These are phyloP conservation scores for Mellivora capensis DNA, from an alignment of 2,113 vertebrate genomes.

Conservation along the genomic window DNA sequence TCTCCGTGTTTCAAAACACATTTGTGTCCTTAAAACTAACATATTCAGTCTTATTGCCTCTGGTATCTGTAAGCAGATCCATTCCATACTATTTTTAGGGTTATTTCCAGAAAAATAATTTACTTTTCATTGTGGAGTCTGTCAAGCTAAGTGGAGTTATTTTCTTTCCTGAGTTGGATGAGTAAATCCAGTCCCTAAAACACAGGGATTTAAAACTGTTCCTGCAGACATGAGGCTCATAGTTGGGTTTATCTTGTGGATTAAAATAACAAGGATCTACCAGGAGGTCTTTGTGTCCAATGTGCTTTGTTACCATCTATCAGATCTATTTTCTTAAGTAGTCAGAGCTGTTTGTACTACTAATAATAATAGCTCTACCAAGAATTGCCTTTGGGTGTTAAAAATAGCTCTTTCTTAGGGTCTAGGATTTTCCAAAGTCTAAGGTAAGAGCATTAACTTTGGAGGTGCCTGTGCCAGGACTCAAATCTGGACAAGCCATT, in stretches of 20 bases:
- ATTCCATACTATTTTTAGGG: constrained; percentile 61
- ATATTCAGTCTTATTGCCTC: constrained; percentile 12
- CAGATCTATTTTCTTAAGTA: neutral
- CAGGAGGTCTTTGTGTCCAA: neutral
- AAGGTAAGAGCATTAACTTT: neutral
- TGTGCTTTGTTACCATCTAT: neutral
- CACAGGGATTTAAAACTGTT: constrained; percentile 13
- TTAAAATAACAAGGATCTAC: constrained; percentile 17
- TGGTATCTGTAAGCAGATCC: constrained; percentile 46
- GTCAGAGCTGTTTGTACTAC: neutral
- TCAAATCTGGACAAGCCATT: neutral
- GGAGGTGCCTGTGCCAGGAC: neutral
- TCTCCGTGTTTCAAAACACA: constrained; percentile 55
- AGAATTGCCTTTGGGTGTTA: neutral
- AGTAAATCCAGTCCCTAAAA: constrained; percentile 43
- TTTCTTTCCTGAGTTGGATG: neutral
- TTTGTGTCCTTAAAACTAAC: constrained; percentile 51
- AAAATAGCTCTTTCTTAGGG: neutral
- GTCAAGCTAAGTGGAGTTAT: constrained; percentile 56
- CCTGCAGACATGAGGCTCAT: neutral
- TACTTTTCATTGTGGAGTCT: constrained; percentile 59
- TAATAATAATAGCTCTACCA: neutral
- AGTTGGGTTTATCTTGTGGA: neutral
- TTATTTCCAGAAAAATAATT: constrained; percentile 67
- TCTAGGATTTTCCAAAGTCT: neutral